Percentiles rank a stretch among this genome's conserved stretches.
phyloP scores from a whole-genome alignment of 1,140 invertebrate species.

The Panagrolaimus sp. region DNA sequence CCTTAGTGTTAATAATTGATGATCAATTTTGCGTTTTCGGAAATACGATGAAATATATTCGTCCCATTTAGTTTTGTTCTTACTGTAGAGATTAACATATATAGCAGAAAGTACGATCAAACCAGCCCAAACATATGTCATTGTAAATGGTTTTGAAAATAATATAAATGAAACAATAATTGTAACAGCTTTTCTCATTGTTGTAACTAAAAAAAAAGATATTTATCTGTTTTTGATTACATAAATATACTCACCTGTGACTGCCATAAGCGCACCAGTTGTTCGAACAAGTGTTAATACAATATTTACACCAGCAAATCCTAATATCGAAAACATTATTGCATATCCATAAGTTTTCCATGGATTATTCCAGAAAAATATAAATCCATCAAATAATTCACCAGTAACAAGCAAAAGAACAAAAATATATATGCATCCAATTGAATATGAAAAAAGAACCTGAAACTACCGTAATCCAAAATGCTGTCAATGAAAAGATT shows the following conservation, averaged over 20 bases:
- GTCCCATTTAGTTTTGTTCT: conserved; percentile 60
- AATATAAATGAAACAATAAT: conserved; percentile 85
- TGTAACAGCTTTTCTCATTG: conserved; percentile 76
- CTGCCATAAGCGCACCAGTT: conserved; percentile 77
- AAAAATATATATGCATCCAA: conserved; percentile 78
- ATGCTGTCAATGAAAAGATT: conserved; percentile 14
- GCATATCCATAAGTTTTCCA: conserved; percentile 76
- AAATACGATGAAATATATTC: conserved; percentile 16
- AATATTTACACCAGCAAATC: conserved; percentile 84
- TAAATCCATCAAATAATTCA: conserved; percentile 69
- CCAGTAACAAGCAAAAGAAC: conserved; percentile 70
- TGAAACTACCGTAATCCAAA: conserved; percentile 40
- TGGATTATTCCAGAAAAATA: conserved; percentile 71
- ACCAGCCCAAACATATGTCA: conserved; percentile 84
- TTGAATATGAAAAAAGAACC: conserved; percentile 80
- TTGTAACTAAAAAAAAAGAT: conserved; percentile 41
- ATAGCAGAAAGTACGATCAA: conserved; percentile 78
- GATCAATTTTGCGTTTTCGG: conserved; percentile 2
- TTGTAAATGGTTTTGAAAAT: conserved; percentile 86
- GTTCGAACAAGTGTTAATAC: conserved; percentile 75
- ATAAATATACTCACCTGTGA: conserved; percentile 66
- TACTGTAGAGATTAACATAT: conserved; percentile 78
- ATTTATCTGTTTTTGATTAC: not conserved
- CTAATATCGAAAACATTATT: conserved; percentile 76
- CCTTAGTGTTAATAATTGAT: conserved; percentile 6